Percentiles rank a stretch among this genome's conserved stretches.
These are phyloP conservation scores for Archips crataeganus DNA, from an alignment of 2,888 invertebrate species.

Conservation along the genomic window DNA sequence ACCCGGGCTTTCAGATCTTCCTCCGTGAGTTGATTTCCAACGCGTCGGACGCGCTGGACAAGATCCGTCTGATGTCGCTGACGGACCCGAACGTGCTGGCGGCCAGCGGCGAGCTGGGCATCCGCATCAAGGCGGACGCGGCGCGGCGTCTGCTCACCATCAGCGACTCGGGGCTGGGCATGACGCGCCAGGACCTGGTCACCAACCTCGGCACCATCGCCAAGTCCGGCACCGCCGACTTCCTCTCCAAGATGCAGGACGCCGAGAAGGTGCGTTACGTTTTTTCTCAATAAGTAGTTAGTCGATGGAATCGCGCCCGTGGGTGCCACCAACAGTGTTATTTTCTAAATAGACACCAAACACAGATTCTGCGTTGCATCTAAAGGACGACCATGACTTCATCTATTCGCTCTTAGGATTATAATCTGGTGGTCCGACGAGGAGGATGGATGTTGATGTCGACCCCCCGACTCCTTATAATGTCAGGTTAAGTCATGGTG, in stretches of 20 bases:
- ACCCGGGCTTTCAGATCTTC: slow-evolving; percentile 89
- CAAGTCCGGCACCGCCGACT: slow-evolving; percentile 98
- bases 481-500: too few species aligned
- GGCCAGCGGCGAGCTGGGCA: slow-evolving; percentile 92
- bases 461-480: too few species aligned
- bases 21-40: slow-evolving; percentile 99
- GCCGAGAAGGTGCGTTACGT: slow-evolving; percentile 62
- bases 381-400: too few species aligned
- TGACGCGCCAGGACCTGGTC: slow-evolving; percentile 97
- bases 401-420: too few species aligned
- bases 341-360: too few species aligned
- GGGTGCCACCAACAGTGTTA: too few species aligned
- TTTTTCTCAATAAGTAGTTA: too few species aligned
- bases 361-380: too few species aligned
- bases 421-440: too few species aligned
- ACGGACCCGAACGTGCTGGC: slow-evolving; percentile 94
- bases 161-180: slow-evolving; percentile 98
- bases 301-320: too few species aligned
- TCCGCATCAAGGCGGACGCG: slow-evolving; percentile 97
- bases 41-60: slow-evolving; percentile 99
- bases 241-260: slow-evolving; percentile 95
- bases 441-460: too few species aligned
- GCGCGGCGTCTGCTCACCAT: slow-evolving; percentile 96
- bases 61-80: slow-evolving; percentile 96
- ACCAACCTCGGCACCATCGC: slow-evolving; percentile 99